These are phyloP conservation scores for Mormyrus proboscirostris DNA, from an alignment of 2,797 vertebrate species.

Conservation along the genomic window DNA sequence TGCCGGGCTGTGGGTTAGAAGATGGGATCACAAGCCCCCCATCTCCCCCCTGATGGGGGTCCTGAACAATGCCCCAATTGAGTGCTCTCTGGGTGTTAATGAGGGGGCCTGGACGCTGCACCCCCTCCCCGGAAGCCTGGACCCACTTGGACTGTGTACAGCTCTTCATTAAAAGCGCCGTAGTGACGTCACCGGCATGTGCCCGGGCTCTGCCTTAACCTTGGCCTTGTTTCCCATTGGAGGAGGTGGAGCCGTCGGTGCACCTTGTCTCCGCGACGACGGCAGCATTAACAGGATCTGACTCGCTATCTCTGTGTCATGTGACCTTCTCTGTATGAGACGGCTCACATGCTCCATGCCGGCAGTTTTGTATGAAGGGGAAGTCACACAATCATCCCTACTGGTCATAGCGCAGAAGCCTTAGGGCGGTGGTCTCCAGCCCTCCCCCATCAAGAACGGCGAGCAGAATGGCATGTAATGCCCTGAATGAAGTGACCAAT, in stretches of 20 bases:
- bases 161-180: background rate
- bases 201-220: background rate
- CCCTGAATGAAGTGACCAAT: background rate
- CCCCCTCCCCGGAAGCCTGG: background rate
- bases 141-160: background rate
- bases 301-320: background rate
- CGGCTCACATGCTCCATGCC: background rate
- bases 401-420: background rate
- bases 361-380: background rate
- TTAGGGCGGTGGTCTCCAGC: background rate
- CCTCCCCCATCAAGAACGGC: background rate
- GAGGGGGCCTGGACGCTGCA: background rate
- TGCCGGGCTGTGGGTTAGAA: background rate
- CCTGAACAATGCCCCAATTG: background rate
- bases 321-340: background rate
- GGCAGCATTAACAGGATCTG: background rate
- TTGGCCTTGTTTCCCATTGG: background rate
- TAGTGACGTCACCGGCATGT: background rate
- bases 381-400: background rate
- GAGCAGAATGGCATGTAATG: background rate
- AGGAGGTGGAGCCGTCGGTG: background rate
- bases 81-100: conserved; percentile 1
- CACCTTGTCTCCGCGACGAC: background rate
- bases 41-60: conserved; percentile 11
- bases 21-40: conserved; percentile 20